Evolutionary conservation across 1,140 invertebrate genomes (phyloP), one percentile per base, ranked within the genome.

Genomic region (Drosophila leontia): DNA sequence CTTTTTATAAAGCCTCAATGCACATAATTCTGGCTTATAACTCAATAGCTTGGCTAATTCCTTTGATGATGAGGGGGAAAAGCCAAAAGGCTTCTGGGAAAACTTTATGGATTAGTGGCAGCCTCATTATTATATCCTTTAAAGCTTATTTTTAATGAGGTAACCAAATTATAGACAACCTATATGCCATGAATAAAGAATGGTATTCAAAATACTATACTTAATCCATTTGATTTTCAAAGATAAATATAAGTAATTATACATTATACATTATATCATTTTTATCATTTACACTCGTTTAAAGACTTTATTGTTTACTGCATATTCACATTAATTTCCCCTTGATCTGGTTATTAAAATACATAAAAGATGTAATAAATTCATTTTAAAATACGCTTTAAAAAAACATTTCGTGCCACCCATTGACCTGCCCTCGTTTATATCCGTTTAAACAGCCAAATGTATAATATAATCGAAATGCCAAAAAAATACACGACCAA

Each of bases 1-100:
- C 11, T 17, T 39, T 19, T 35, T 17, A 35, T 44, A 39, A 35
- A 44, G 57, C 34, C 15, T 48, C 48, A 50, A 68, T 41, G 48
- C 47, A 53, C 50, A 76, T 75, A 76, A 65, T 42, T 50, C 60
- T 76, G 51, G 32, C 72, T 74, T 71, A 63, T 60, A 74, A 53
- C 62, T 71, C 50, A 68, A 68, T 34, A 47, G 41, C 39, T 32
- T 17, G 50, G 37, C 29, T 39, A 47, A 68, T 48, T 56, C 34
- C 37, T 47, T 39, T 44, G 34, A 45, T 44, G 47, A 29, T 29
- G 32, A 29, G 19, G 17, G 17, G 48, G 9, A 34, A 50, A 50
- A 32, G 26, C 17, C n/a, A 15, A 12, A 29, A 19, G 12, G 35
- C 39, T 60, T 0, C 15, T 15, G 35, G 61, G 12, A 37, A 65